Evolutionary conservation across 1,140 invertebrate genomes (phyloP).

Genomic region (Dolichoris vasculosae): DNA sequence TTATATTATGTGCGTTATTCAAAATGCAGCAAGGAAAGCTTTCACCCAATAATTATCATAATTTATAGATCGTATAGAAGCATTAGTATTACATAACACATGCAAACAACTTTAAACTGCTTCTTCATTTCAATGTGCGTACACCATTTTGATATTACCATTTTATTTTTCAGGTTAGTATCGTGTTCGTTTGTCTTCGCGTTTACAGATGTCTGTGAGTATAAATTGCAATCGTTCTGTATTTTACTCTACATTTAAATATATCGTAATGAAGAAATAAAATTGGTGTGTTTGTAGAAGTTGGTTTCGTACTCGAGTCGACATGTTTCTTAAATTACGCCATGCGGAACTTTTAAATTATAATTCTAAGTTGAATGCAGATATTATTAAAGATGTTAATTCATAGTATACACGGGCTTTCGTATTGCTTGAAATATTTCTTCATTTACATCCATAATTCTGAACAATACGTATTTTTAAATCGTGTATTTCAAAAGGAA

Average conservation of each 20-base stretch:
- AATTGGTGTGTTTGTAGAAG: background rate
- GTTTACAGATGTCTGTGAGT: background rate
- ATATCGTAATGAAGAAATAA: background rate
- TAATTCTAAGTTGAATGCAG: background rate
- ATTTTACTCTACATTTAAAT: background rate
- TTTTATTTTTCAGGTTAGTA: conserved; percentile 35
- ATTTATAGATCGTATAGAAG: background rate
- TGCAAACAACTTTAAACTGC: background rate
- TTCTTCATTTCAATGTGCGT: background rate
- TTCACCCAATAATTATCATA: background rate
- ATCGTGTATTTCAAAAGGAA: too few relatives aligned
- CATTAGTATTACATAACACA: background rate
- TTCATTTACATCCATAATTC: too few relatives aligned
- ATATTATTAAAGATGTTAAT: background rate
- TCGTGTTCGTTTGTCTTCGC: background rate
- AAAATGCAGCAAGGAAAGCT: background rate
- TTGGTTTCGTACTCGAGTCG: background rate
- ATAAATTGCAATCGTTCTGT: background rate
- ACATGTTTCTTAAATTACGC: background rate
- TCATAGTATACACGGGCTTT: background rate
- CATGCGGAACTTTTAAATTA: conserved; percentile 3
- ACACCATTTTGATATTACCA: background rate
- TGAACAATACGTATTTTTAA: too few relatives aligned
- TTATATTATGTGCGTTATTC: background rate
- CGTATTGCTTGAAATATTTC: background rate